Percentiles rank a stretch among this genome's conserved stretches.
phyloP scores from a whole-genome alignment of 2,113 vertebrate species.

The Apteryx mantelli region DNA sequence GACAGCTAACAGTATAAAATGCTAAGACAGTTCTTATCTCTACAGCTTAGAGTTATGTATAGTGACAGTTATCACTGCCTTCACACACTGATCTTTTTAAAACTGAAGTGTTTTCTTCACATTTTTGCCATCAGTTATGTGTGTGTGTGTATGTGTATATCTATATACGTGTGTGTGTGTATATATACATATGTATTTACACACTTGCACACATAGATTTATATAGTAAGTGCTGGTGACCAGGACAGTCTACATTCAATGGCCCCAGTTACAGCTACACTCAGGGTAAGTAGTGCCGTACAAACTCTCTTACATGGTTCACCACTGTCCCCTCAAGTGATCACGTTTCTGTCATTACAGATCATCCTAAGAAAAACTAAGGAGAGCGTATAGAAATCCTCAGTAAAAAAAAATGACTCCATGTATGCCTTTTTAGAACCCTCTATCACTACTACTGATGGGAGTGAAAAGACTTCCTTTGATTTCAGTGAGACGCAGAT shows the following conservation, averaged over 20 bases:
- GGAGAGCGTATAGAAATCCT: background rate
- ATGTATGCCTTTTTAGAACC: background rate
- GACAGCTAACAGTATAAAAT: background rate
- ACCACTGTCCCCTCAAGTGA: background rate
- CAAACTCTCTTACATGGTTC: background rate
- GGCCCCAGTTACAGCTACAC: background rate
- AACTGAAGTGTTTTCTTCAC: background rate
- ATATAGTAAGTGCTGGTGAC: background rate
- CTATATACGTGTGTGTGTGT: too few species aligned
- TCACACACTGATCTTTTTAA: background rate
- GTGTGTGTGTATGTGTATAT: background rate
- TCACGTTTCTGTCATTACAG: background rate
- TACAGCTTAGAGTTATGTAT: background rate
- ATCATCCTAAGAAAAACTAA: background rate
- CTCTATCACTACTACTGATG: background rate
- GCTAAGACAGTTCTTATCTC: background rate
- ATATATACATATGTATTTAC: background rate
- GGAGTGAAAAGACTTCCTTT: background rate
- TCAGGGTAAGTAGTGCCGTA: background rate
- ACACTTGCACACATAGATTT: background rate
- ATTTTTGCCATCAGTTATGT: background rate
- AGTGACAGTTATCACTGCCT: background rate
- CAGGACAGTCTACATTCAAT: background rate
- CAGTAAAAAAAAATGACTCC: background rate
- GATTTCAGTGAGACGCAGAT: background rate